phyloP scores from a whole-genome alignment of 2,797 vertebrate genomes.

The Siniperca undulata region DNA sequence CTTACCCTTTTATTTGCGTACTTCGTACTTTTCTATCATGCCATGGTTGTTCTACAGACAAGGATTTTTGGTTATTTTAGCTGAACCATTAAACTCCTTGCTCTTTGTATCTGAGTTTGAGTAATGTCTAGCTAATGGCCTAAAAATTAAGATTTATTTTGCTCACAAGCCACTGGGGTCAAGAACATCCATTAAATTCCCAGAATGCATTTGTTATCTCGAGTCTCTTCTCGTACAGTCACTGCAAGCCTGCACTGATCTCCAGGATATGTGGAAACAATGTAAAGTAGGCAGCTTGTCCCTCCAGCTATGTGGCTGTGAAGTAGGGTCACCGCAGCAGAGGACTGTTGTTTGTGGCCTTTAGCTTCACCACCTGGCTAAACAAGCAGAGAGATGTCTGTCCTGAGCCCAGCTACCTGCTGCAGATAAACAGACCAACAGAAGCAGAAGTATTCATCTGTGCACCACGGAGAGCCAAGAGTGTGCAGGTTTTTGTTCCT shows the following conservation, averaged over 20 bases:
- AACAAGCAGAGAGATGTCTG: constrained; percentile 35
- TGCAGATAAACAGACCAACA: constrained; percentile 33
- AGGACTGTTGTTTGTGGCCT: constrained; percentile 62
- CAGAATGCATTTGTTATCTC: not conserved
- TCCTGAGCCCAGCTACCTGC: constrained; percentile 20
- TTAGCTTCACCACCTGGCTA: constrained; percentile 76
- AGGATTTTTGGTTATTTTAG: not conserved
- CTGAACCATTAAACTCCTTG: not conserved
- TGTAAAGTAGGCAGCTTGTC: constrained; percentile 68
- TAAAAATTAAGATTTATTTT: not conserved
- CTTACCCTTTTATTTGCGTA: not conserved
- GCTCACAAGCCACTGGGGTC: not conserved
- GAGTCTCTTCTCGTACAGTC: not conserved
- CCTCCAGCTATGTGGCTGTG: constrained; percentile 44
- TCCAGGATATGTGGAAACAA: constrained; percentile 68
- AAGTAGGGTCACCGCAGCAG: constrained; percentile 54
- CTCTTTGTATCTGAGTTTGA: not conserved
- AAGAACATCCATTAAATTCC: not conserved
- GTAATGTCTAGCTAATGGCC: not conserved
- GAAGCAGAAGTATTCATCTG: constrained; percentile 22
- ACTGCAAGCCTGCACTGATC: constrained; percentile 8
- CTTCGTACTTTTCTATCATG: not conserved
- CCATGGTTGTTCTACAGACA: not conserved
- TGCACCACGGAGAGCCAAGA: not conserved
- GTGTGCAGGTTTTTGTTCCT: constrained; percentile 10